Percentiles rank a stretch among this genome's conserved stretches.
Conservation (phyloP, 2,113 vertebrate species). For the Peromyscus californicus region DNA sequence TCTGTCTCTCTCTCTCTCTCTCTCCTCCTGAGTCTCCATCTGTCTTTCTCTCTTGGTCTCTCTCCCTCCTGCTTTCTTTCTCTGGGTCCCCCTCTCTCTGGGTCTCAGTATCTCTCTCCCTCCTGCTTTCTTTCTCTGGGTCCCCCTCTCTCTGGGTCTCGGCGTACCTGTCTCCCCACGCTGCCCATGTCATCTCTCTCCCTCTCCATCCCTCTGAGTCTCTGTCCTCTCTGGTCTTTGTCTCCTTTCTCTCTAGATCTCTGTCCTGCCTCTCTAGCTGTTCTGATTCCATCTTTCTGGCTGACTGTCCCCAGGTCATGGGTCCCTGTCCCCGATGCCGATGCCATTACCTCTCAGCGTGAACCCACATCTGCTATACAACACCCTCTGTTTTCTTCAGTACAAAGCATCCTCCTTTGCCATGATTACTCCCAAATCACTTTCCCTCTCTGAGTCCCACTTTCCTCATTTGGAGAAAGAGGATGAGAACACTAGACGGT, state of each 20-base stretch:
- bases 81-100: background rate
- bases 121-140: background rate
- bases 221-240: background rate
- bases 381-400: background rate
- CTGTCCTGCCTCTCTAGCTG: background rate
- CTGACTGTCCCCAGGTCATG: background rate
- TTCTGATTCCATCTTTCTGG: background rate
- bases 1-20: background rate
- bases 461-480: conserved; percentile 64
- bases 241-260: background rate
- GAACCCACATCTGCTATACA: no score
- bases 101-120: background rate
- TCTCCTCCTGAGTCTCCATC: background rate
- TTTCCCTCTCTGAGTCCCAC: conserved; percentile 40
- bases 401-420: background rate
- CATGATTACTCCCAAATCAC: background rate
- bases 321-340: background rate
- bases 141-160: background rate
- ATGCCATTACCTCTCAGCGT: no score
- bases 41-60: background rate
- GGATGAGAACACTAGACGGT: background rate
- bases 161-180: background rate
- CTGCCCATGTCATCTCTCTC: no score
- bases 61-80: background rate
- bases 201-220: background rate